These are phyloP conservation scores for Carcharodon carcharias DNA, from an alignment of 2,797 vertebrate genomes.

Conservation along the genomic window DNA sequence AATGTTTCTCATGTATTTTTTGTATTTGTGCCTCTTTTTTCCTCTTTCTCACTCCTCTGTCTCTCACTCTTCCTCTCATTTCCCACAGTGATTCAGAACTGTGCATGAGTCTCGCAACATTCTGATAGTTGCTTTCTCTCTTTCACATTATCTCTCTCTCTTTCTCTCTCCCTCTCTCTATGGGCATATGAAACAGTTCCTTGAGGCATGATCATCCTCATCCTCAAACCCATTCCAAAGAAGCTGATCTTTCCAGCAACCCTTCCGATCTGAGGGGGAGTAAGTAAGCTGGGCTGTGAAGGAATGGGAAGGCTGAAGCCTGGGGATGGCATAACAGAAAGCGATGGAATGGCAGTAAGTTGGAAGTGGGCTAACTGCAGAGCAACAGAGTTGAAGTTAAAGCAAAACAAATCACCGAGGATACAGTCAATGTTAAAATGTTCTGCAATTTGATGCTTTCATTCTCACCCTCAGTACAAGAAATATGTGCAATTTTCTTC, in stretches of 20 bases:
- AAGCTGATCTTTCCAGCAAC: background rate
- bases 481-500: constrained; percentile 12
- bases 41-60: too few species aligned
- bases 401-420: background rate
- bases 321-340: background rate
- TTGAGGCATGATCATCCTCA: background rate
- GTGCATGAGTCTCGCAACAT: background rate
- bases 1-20: too few species aligned
- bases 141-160: background rate
- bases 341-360: background rate
- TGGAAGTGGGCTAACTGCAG: background rate
- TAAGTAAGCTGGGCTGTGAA: background rate
- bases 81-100: background rate
- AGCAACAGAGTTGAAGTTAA: background rate
- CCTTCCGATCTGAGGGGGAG: background rate
- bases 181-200: background rate
- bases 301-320: background rate
- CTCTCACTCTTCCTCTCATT: background rate
- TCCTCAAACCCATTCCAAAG: background rate
- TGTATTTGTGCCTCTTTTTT: too few species aligned
- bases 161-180: background rate
- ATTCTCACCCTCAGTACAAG: background rate
- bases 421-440: background rate
- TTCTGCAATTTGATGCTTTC: background rate
- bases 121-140: background rate